A percentile compares a stretch with the other conserved stretches of the same genome.
Evolutionary conservation across 2,113 vertebrate species (phyloP).

Genomic region (Pitta sordida): DNA sequence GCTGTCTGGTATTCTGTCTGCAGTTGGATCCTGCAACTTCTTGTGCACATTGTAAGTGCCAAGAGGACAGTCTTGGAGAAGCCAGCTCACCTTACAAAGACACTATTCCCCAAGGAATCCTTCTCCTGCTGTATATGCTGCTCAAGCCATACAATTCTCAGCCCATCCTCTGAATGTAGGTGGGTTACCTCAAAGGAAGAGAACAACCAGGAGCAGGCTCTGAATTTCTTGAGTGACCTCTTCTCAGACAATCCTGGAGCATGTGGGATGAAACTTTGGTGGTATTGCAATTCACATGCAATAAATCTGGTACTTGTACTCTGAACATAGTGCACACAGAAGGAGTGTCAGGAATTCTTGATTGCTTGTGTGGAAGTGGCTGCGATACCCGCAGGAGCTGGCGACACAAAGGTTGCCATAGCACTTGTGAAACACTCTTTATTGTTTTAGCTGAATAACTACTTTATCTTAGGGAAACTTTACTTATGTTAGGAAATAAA

Average conservation of each 20-base stretch:
- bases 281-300: neutral
- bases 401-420: neutral
- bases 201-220: neutral
- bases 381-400: neutral
- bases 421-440: neutral
- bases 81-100: neutral
- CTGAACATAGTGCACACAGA: neutral
- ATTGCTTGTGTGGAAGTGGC: rapidly evolving
- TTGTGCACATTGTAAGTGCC: neutral
- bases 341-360: neutral
- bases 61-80: neutral
- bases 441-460: neutral
- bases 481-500: neutral
- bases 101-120: neutral
- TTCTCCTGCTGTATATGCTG: neutral
- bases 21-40: neutral
- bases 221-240: neutral
- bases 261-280: rapidly evolving
- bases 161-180: neutral
- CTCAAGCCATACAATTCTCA: neutral
- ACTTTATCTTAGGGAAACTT: neutral
- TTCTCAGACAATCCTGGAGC: neutral
- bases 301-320: neutral
- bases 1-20: neutral
- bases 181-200: neutral